Evolutionary conservation across 2,113 vertebrate genomes (phyloP), one percentile per base, ranked within the genome.

Genomic region (Eclectus roratus): DNA sequence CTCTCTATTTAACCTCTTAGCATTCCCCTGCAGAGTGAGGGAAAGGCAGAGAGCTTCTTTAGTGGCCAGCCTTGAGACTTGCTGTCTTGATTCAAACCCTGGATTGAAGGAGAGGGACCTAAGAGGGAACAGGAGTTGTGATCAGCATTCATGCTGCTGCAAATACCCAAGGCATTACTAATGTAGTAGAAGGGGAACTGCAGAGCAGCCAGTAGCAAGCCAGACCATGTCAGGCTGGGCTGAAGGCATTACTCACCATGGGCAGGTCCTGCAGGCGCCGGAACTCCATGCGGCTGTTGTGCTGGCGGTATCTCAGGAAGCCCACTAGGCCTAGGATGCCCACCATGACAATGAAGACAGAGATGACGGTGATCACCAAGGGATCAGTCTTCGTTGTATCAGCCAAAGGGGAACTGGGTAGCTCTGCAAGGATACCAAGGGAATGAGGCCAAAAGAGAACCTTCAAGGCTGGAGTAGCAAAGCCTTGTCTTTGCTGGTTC

Each of bases 221-320:
- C 79, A 83, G 85, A 70, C 74, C 31, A 11, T 2, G 7, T 4
- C 18, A 76, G 86, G 83, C 94, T 17, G 73, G 33, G 78, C 72
- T 87, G 69, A 23, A 63, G 80, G 70, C 15, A 6, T 7, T 19
- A 60, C 96, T 96, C 85, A 97, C 97, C 97, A 97, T 97, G 60
- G 97, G 97, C 88, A 97, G 95, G 88, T 97, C 97, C 91, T 99
- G 99, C 80, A 99, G 98, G 87, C 99, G 97, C 68, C 97, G 98
- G 96, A 99, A 99, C 81, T 98, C 98, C 20, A 98, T 98, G 50
- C 97, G 97, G 89, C 89, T 98, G 93, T 98, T 97, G 95, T 97
- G 98, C 43, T 97, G 97, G 27, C 98, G 98, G 86, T 99, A 98
- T 37, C 98, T 98, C 94, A 99, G 89, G 97, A 99, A 99, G 43